Percentiles rank a stretch among this genome's conserved stretches.
Conservation (phyloP, 2,113 vertebrate genomes). For the Genyomyrus donnyi region DNA sequence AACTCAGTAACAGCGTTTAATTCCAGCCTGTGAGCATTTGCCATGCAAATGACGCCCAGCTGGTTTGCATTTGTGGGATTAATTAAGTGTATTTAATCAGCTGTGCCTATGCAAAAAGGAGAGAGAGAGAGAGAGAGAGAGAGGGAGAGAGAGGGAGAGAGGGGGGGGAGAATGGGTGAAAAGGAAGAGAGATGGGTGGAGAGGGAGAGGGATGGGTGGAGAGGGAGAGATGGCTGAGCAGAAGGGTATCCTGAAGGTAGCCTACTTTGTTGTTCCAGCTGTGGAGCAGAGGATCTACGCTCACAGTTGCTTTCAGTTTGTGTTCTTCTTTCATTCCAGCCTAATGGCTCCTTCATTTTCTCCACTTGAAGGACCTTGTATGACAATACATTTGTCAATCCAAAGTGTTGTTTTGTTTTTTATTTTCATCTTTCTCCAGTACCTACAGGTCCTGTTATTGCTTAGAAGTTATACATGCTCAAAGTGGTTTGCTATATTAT, state of each 20-base stretch:
- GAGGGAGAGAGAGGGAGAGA: neutral
- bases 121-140: neutral
- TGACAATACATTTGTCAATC: neutral
- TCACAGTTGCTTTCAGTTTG: neutral
- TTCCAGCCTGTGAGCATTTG: neutral
- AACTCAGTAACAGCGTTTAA: conserved; percentile 5
- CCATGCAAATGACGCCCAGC: conserved; percentile 7
- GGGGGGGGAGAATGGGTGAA: too few relatives aligned
- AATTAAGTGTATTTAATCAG: conserved; percentile 14
- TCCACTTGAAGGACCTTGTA: neutral
- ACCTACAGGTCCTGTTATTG: neutral
- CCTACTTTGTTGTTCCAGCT: neutral
- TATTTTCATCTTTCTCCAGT: neutral
- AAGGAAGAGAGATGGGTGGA: neutral
- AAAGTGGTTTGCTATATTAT: neutral
- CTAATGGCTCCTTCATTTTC: neutral
- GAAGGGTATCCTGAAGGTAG: neutral
- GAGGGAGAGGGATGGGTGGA: neutral
- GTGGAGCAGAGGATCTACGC: neutral
- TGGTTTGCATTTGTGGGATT: neutral
- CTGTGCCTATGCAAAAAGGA: neutral
- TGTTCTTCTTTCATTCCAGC: neutral
- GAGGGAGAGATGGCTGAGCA: neutral
- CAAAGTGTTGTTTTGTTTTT: neutral
- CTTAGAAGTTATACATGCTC: neutral